phyloP scores from a whole-genome alignment of 2,113 vertebrate genomes.

The Elanoides forficatus region DNA sequence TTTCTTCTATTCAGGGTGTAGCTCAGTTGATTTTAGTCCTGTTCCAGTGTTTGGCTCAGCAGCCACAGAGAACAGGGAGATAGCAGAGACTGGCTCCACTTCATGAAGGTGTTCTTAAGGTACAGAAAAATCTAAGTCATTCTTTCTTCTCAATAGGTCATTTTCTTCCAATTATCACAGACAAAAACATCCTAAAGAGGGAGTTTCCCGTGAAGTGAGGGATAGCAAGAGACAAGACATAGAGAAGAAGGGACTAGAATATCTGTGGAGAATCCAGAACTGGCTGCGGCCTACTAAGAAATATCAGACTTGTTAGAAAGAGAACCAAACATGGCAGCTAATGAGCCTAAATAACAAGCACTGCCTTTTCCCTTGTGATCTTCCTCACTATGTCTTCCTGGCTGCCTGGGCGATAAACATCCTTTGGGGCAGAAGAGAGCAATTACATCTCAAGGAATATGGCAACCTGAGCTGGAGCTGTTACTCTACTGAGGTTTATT shows the following conservation, averaged over 20 bases:
- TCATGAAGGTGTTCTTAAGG: background rate
- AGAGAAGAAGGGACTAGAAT: background rate
- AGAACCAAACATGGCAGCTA: background rate
- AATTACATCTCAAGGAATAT: background rate
- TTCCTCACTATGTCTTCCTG: background rate
- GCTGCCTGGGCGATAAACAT: background rate
- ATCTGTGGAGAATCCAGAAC: background rate
- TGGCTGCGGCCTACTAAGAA: background rate
- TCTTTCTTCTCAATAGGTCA: background rate
- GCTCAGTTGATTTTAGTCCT: background rate
- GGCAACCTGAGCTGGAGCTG: background rate
- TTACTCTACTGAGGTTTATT: background rate
- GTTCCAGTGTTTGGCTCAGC: background rate
- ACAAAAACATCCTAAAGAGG: background rate
- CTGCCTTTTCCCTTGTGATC: background rate
- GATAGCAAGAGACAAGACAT: background rate
- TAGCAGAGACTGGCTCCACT: background rate
- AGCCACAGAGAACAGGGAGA: background rate
- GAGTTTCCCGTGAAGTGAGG: background rate
- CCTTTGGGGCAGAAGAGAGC: background rate
- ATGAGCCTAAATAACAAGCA: background rate
- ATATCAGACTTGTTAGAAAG: background rate
- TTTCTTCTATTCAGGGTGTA: background rate
- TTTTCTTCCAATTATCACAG: background rate
- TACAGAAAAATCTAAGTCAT: background rate